These are phyloP conservation scores for Trematomus loennbergii DNA, from an alignment of 2,113 vertebrate genomes.

Conservation along the genomic window DNA sequence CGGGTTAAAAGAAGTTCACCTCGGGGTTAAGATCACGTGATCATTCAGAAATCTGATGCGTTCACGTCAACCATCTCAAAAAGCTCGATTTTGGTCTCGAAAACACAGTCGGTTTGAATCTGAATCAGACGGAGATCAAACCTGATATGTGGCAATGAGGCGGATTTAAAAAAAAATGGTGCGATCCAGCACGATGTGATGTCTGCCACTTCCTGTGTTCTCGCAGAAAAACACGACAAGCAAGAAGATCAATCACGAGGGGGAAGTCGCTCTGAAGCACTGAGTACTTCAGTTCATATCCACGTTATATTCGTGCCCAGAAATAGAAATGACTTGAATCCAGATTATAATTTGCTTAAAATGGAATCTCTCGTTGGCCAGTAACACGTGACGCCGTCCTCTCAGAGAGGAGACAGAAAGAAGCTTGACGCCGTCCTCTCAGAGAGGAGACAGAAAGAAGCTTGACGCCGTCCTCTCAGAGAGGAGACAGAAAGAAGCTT, in stretches of 20 bases:
- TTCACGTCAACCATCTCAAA: background rate
- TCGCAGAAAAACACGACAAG: no score
- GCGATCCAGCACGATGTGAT: no score
- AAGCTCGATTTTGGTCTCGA: background rate
- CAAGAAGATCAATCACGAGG: no score
- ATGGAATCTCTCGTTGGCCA: constrained; percentile 51
- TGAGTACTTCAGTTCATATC: background rate
- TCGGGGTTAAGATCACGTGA: background rate
- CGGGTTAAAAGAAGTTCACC: background rate
- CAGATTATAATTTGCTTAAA: background rate
- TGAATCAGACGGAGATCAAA: background rate
- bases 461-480: no score
- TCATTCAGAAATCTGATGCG: background rate
- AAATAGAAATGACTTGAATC: background rate
- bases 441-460: no score
- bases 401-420: no score
- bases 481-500: no score
- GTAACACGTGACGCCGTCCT: constrained; percentile 54
- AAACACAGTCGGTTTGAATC: background rate
- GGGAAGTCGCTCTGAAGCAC: no score
- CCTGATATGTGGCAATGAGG: background rate
- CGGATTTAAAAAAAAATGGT: no score
- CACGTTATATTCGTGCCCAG: background rate
- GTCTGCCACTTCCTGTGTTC: no score
- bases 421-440: no score